Conservation (phyloP, 2,797 vertebrate genomes). For the Malacoraja senta region DNA sequence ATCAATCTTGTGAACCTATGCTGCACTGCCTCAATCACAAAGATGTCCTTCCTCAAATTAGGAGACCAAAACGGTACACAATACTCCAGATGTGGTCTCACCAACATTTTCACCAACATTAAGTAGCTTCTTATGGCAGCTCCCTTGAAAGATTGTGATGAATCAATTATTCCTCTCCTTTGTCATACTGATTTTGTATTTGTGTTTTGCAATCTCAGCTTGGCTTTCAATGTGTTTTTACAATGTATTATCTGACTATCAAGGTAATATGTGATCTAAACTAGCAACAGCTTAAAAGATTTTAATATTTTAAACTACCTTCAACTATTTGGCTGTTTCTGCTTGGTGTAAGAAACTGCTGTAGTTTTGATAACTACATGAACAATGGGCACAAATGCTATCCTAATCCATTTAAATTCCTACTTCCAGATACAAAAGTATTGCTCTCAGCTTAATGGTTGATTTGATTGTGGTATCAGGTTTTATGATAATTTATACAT, state of each 20-base stretch:
- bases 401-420: neutral
- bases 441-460: conserved; percentile 18
- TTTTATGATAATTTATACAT: neutral
- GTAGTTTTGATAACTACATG: neutral
- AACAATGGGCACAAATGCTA: neutral
- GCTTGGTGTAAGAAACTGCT: neutral
- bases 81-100: no score
- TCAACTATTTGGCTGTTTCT: neutral
- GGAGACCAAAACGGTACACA: no score
- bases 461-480: neutral
- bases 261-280: neutral
- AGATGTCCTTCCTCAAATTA: no score
- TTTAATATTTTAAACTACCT: neutral
- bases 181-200: neutral
- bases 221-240: neutral
- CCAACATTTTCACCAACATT: neutral
- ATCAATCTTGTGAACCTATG: no score
- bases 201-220: neutral
- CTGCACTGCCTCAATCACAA: no score
- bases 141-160: neutral
- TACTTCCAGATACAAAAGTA: neutral
- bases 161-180: neutral
- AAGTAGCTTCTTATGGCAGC: neutral
- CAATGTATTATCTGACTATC: neutral
- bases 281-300: neutral